Conservation (phyloP, 2,888 invertebrate genomes). For the Odontocerum albicorne region DNA sequence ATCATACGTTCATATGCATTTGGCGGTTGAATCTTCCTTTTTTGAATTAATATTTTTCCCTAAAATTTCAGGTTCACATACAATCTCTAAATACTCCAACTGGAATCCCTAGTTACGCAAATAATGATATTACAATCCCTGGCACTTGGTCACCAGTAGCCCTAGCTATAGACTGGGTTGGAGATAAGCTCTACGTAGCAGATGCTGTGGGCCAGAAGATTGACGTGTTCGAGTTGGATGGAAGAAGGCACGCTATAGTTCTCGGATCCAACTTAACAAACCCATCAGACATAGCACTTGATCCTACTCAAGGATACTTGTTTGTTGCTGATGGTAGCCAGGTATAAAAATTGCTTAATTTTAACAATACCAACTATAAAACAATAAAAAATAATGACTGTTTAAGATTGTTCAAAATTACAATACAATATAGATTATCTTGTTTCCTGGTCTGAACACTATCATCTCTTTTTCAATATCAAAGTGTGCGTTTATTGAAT, state of each 20-base stretch:
- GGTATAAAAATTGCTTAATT: constrained; percentile 44
- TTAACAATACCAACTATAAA: too few relatives aligned
- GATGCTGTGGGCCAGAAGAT: constrained; percentile 92
- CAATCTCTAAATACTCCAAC: constrained; percentile 56
- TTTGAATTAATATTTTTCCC: too few relatives aligned
- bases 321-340: constrained; percentile 86
- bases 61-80: constrained; percentile 63
- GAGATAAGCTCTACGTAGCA: constrained; percentile 93
- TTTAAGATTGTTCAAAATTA: too few relatives aligned
- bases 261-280: constrained; percentile 88
- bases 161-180: constrained; percentile 95
- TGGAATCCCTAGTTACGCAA: constrained; percentile 50
- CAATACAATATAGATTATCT: too few relatives aligned
- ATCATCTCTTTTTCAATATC: too few relatives aligned
- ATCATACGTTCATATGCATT: too few relatives aligned
- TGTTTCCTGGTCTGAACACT: too few relatives aligned
- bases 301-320: constrained; percentile 87
- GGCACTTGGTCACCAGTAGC: constrained; percentile 90
- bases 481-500: too few relatives aligned
- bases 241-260: constrained; percentile 86
- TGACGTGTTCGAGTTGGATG: constrained; percentile 89
- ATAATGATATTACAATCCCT: constrained; percentile 71
- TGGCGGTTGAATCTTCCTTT: too few relatives aligned
- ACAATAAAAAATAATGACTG: too few relatives aligned
- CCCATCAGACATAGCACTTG: constrained; percentile 90